These are phyloP conservation scores for Hippocampus barbouri DNA, from an alignment of 2,113 vertebrate species.

Conservation along the genomic window DNA sequence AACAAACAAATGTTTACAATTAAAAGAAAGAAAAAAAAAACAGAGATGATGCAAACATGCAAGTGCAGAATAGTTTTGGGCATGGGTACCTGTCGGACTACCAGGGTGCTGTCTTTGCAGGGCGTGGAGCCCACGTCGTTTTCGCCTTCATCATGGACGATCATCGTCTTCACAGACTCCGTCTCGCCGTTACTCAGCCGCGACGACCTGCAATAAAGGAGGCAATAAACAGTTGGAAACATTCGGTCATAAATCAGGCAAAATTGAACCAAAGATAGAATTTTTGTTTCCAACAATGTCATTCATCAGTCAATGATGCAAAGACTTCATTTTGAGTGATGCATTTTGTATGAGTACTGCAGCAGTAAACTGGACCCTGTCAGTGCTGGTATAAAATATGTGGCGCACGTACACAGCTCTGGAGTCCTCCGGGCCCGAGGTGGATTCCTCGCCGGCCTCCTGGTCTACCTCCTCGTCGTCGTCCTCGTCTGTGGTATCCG, in stretches of 20 bases:
- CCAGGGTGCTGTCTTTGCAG: constrained; percentile 94
- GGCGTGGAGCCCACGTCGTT: constrained; percentile 89
- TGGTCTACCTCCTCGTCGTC: constrained; percentile 96
- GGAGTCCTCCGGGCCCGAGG: constrained; percentile 90
- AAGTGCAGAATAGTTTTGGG: background rate
- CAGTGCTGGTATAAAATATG: background rate
- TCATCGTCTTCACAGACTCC: constrained; percentile 93
- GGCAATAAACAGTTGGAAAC: background rate
- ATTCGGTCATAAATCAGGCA: no score
- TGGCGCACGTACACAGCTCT: constrained; percentile 82
- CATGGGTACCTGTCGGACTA: constrained; percentile 89
- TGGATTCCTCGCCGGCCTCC: constrained; percentile 89
- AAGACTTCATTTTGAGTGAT: no score
- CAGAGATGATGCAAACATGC: background rate
- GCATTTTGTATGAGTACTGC: no score
- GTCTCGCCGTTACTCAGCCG: constrained; percentile 96
- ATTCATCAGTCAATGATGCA: no score
- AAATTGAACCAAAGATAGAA: no score
- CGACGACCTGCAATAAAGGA: constrained; percentile 62
- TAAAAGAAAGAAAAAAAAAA: background rate
- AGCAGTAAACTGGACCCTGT: no score
- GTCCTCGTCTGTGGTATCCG: constrained; percentile 93
- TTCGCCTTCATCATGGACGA: constrained; percentile 90
- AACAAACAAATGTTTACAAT: background rate
- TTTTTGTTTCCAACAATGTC: no score